Conservation (phyloP, 1,140 invertebrate species). For the Pseudomyrmex sp. region DNA sequence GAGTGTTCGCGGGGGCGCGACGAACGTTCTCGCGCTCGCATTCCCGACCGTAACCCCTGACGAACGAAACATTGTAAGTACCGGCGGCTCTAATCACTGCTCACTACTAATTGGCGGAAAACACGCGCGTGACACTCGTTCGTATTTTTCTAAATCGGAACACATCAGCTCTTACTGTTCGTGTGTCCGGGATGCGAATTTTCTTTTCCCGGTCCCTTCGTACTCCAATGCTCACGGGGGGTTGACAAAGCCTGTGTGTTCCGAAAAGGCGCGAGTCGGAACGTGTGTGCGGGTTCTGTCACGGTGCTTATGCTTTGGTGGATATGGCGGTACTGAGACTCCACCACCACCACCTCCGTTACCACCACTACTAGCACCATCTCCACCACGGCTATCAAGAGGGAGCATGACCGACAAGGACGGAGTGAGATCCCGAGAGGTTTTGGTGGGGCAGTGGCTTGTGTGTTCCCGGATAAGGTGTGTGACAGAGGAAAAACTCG, state of each 20-base stretch:
- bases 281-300: constrained; percentile 63
- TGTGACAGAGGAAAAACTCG: constrained; percentile 81
- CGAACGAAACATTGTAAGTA: background rate
- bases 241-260: background rate
- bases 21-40: constrained; percentile 23
- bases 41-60: background rate
- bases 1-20: constrained; percentile 17
- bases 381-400: constrained; percentile 21
- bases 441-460: constrained; percentile 67
- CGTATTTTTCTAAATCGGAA: background rate
- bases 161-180: background rate
- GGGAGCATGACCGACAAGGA: constrained; percentile 59
- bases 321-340: constrained; percentile 84
- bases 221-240: background rate
- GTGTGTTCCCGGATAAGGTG: constrained; percentile 71
- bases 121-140: constrained; percentile 50
- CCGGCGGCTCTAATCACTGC: background rate
- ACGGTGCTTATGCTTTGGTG: constrained; percentile 81
- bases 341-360: constrained; percentile 64
- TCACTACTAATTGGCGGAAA: background rate
- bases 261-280: constrained; percentile 43
- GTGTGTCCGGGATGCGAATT: background rate
- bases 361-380: constrained; percentile 30
- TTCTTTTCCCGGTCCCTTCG: background rate
- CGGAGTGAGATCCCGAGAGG: constrained; percentile 64